A percentile compares a stretch with the other conserved stretches of the same genome.
phyloP scores from a whole-genome alignment of 2,888 invertebrate genomes.

The Spicauda simplicius region DNA sequence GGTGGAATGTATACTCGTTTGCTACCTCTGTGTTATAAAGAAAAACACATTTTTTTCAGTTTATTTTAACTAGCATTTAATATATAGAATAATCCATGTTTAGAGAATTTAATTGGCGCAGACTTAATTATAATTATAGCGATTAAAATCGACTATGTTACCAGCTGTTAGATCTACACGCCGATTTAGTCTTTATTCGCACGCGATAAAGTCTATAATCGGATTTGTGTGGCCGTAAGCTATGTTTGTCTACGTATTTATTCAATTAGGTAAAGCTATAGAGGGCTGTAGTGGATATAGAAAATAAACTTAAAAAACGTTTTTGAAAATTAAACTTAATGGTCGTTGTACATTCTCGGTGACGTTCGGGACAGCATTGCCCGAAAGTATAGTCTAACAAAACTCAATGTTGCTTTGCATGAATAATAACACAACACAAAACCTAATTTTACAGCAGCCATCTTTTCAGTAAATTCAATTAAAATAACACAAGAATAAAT shows the following conservation, averaged over 20 bases:
- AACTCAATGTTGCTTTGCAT: no score
- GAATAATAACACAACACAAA: no score
- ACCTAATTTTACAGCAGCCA: no score
- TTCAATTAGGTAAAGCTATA: slow-evolving; percentile 22
- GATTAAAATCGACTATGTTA: slow-evolving; percentile 15
- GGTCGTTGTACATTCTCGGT: background rate
- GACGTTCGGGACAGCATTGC: no score
- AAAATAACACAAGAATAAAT: no score
- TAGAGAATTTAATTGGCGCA: slow-evolving; percentile 35
- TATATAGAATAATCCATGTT: slow-evolving; percentile 15
- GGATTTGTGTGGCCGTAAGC: slow-evolving; percentile 20
- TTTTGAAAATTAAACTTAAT: background rate
- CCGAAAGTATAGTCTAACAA: no score
- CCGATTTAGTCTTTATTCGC: slow-evolving; percentile 34
- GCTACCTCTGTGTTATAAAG: no score
- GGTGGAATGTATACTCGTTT: no score
- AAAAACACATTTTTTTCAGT: no score
- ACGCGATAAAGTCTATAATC: slow-evolving; percentile 35
- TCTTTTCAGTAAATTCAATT: no score
- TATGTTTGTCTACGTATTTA: slow-evolving; percentile 32
- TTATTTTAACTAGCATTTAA: background rate
- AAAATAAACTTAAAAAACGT: background rate
- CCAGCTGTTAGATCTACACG: slow-evolving; percentile 30
- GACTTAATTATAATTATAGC: slow-evolving; percentile 4
- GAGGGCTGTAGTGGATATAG: background rate